Evolutionary conservation across 2,797 vertebrate genomes (phyloP), one percentile per base, ranked within the genome.

Genomic region (Tarsius wallacei): DNA sequence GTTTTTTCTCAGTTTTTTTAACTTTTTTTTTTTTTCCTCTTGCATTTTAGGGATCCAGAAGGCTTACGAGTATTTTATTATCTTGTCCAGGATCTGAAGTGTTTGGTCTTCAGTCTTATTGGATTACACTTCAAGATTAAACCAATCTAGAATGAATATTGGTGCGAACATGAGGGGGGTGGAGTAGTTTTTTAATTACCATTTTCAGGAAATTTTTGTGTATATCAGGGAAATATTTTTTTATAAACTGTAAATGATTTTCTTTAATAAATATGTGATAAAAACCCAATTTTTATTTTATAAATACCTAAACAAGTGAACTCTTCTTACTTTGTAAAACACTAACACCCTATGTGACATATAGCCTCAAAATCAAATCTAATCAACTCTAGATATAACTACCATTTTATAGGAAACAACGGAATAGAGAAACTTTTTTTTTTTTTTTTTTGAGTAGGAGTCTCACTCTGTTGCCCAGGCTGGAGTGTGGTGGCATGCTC

Each of bases 51-150:
- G 99, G 99, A 99, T 98, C 99, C 99, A 66, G 99, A 99, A 99
- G 99, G 99, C 57, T 99, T 99, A 91, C 98, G 99, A 73, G 99
- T 99, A 70, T 99, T 99, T 98, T 99, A 99, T 98, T 99, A 99
- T 98, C 99, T 99, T 98, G 99, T 99, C 59, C 99, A 99, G 97
- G 99, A 99, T 97, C 99, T 99, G 96, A 99, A 99, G 96, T 99
- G 99, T 99, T 99, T 99, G 4, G 99, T 99, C 97, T 99, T 99
- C 99, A 99, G 99, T 99, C 99, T 99, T 97, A 99, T 99, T 66
- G 99, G 99, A 92, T 99, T 99, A 84, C 99, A 99, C 97, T 99
- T 99, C 99, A 99, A 99, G 98, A 99, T 99, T 98, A 99, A 99
- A 98, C 99, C 99, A 33, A 99, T 99, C 99, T 99, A 99, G 99